A percentile compares a stretch with the other conserved stretches of the same genome.
phyloP scores from a whole-genome alignment of 2,888 invertebrate species.

The Acanthosepion lycidas region DNA sequence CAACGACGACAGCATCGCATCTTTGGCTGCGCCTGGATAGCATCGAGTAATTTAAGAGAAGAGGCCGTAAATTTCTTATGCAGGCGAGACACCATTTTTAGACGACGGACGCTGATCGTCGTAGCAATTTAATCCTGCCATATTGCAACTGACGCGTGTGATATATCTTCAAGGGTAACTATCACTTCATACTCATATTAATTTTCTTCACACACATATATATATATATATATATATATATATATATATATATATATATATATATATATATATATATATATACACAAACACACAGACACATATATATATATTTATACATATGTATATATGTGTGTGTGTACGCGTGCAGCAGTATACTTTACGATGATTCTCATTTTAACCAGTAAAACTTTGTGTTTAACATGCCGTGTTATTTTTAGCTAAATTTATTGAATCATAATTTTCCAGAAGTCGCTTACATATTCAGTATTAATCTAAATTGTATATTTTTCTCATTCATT shows the following conservation, averaged over 20 bases:
- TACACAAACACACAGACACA: no score
- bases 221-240: slow-evolving; percentile 17
- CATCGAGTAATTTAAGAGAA: not conserved
- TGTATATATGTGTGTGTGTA: no score
- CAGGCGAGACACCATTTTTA: not conserved
- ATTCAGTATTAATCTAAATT: no score
- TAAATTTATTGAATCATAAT: no score
- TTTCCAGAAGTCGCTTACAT: no score
- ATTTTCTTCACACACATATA: not conserved
- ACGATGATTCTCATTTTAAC: no score
- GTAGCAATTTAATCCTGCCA: not conserved
- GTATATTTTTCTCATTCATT: no score
- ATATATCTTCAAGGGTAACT: not conserved
- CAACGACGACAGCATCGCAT: not conserved
- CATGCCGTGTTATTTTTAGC: no score
- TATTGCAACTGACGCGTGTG: not conserved
- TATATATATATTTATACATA: not conserved
- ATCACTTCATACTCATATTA: no score
- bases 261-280: not conserved
- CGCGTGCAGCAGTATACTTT: no score
- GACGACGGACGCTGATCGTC: not conserved
- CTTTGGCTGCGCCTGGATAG: not conserved
- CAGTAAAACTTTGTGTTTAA: no score
- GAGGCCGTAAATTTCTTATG: not conserved
- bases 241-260: not conserved